Base-by-base conservation (phyloP, 2,113 vertebrate species). In the Notechis scutatus region DNA sequence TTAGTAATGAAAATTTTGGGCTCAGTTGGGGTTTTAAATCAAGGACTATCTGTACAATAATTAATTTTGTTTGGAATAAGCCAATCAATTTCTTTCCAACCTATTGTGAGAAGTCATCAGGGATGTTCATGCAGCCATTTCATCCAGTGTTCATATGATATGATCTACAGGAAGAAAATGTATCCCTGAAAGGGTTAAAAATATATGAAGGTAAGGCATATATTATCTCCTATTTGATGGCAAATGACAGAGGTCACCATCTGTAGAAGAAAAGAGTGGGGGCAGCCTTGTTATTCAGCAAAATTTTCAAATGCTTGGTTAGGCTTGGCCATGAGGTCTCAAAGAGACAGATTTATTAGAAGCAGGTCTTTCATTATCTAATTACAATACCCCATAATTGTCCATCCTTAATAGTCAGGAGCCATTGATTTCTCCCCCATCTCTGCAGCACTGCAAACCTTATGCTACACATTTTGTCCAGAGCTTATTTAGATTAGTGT, bases 401-500 rank as follows among this genome's bases (percentile, higher is more conserved):
- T 54, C 91, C 59, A 91, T 91, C 94, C 93, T 92, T 81, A 95
- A 34, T 59, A 95, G 86, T 92, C 50, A 94, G n/a, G 18, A 92
- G 93, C 42, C 95, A 94, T 90, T 92, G 34, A 94, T 55, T 94
- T 89, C 93, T 29, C 50, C 88, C 34, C 10, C 56, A 56, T 94
- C 74, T 92, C 81, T 95, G 85, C 93, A 92, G 91, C 92, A 74
- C 1, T 94, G 94, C 92, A 20, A 96, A 95, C 90, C 89, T 74
- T 93, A 42, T 92, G 61, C 90, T 7, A 1, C 91, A 1, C 89
- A 94, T 91, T 95, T 91, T 95, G 93, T 95, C 90, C 95, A 93
- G 95, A 86, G 3, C n/a, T 96, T 96, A 95, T 93, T 97, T 97
- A 96, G 96, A 96, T 96, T 96, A 95, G 94, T 85, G 94, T 95